Conservation (phyloP, 2,113 vertebrate species). For the Crotalus helleri region DNA sequence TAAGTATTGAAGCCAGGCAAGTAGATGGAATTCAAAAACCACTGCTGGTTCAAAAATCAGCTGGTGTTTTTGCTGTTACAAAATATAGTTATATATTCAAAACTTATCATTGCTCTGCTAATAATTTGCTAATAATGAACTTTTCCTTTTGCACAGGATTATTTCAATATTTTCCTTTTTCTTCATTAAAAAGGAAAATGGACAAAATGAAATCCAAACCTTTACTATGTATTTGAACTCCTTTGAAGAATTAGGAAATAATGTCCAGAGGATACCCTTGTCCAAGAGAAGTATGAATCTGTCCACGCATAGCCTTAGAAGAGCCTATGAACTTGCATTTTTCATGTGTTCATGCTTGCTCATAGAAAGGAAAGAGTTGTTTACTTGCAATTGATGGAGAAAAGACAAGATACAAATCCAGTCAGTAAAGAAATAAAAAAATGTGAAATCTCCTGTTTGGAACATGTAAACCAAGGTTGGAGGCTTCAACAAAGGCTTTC, state of each 20-base stretch:
- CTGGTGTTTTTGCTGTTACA: slow-evolving; percentile 49
- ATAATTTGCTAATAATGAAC: not conserved
- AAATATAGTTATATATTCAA: slow-evolving; percentile 41
- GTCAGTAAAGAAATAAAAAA: not conserved
- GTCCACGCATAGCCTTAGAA: not conserved
- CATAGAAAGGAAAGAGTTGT: not conserved
- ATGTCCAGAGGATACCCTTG: not conserved
- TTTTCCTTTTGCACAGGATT: not conserved
- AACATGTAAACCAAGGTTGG: not conserved
- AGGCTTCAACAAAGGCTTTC: not conserved
- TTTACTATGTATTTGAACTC: not conserved
- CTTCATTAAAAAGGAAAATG: not conserved
- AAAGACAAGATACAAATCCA: not conserved
- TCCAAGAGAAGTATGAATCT: not conserved
- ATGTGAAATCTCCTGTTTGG: not conserved
- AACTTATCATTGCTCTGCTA: slow-evolving; percentile 52
- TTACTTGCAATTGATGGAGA: not conserved
- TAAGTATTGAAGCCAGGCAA: slow-evolving; percentile 70
- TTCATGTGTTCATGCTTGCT: not conserved
- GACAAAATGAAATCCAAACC: not conserved
- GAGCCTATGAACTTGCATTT: no score
- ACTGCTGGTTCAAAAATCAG: slow-evolving; percentile 32
- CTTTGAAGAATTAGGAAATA: slow-evolving; percentile 1
- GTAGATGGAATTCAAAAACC: slow-evolving; percentile 22
- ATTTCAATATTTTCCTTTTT: not conserved